A percentile compares a stretch with the other conserved stretches of the same genome.
Evolutionary conservation across 2,113 vertebrate species (phyloP).

Genomic region (Taurulus bubalis): DNA sequence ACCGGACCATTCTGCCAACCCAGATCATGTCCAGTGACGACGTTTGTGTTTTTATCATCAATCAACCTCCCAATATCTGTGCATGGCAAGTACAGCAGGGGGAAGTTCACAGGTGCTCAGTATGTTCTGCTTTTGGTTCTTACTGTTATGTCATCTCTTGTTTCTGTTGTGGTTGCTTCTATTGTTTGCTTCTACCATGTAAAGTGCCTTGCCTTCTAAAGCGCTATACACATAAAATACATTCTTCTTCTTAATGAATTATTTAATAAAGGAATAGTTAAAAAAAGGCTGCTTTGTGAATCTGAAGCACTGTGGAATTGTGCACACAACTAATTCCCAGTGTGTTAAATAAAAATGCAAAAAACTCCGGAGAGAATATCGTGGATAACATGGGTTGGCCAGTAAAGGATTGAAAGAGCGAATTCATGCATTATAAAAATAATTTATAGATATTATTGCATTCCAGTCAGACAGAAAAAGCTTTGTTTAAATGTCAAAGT

Average conservation of each 20-base stretch:
- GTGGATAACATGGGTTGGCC: background rate
- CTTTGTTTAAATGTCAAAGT: background rate
- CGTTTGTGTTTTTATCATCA: too few relatives aligned
- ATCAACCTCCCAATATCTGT: background rate
- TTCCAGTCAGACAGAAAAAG: background rate
- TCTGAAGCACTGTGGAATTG: background rate
- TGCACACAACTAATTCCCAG: background rate
- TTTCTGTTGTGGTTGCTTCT: too few relatives aligned
- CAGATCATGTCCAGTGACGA: too few relatives aligned
- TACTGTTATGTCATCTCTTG: too few relatives aligned
- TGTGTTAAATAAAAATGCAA: background rate
- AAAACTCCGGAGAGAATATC: background rate
- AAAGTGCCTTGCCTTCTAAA: too few relatives aligned
- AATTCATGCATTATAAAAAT: background rate
- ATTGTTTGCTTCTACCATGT: too few relatives aligned
- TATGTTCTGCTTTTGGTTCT: too few relatives aligned
- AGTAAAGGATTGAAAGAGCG: background rate
- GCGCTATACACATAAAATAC: too few relatives aligned
- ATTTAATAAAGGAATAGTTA: background rate
- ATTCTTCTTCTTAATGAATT: too few relatives aligned
- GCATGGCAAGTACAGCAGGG: background rate
- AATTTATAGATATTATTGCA: background rate
- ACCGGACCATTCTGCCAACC: background rate
- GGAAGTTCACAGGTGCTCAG: too few relatives aligned
- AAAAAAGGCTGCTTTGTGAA: background rate